phyloP scores from a whole-genome alignment of 1,140 invertebrate species.

The Eulimnadia texana region DNA sequence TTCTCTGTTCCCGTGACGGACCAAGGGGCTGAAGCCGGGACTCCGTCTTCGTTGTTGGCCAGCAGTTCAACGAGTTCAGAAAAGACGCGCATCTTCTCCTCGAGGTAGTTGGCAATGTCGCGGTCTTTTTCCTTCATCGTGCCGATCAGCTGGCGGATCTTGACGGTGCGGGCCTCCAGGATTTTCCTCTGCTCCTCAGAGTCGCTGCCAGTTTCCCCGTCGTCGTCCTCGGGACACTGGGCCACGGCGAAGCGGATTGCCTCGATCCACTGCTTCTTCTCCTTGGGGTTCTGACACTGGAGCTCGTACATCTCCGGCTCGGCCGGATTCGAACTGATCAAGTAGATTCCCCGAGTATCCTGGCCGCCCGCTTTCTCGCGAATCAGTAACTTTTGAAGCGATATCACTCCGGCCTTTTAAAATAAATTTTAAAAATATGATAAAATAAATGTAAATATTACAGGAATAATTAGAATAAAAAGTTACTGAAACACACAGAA shows the following conservation, averaged over 20 bases:
- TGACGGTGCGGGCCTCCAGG: slow-evolving; percentile 52
- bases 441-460: too few species aligned
- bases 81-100: slow-evolving; percentile 76
- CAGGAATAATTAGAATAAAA: too few species aligned
- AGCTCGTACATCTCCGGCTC: slow-evolving; percentile 93
- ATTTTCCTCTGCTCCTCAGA: slow-evolving; percentile 53
- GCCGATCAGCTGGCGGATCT: slow-evolving; percentile 55
- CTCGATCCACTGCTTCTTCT: slow-evolving; percentile 76
- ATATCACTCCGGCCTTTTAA: slow-evolving; percentile 68
- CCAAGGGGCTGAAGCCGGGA: background rate
- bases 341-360: slow-evolving; percentile 71
- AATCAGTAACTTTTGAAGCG: slow-evolving; percentile 75
- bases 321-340: slow-evolving; percentile 62
- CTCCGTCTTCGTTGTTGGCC: slow-evolving; percentile 9
- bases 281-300: slow-evolving; percentile 71
- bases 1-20: slow-evolving; percentile 2
- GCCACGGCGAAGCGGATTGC: slow-evolving; percentile 42
- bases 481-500: too few species aligned
- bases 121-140: slow-evolving; percentile 68
- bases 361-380: slow-evolving; percentile 82
- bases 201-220: slow-evolving; percentile 34
- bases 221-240: slow-evolving; percentile 38
- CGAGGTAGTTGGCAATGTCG: slow-evolving; percentile 65
- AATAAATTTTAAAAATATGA: slow-evolving; percentile 17
- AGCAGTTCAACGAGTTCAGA: slow-evolving; percentile 45